Base-by-base conservation (phyloP, 53 echinoderm and acorn worm species). In the Patiria pectinifera region DNA sequence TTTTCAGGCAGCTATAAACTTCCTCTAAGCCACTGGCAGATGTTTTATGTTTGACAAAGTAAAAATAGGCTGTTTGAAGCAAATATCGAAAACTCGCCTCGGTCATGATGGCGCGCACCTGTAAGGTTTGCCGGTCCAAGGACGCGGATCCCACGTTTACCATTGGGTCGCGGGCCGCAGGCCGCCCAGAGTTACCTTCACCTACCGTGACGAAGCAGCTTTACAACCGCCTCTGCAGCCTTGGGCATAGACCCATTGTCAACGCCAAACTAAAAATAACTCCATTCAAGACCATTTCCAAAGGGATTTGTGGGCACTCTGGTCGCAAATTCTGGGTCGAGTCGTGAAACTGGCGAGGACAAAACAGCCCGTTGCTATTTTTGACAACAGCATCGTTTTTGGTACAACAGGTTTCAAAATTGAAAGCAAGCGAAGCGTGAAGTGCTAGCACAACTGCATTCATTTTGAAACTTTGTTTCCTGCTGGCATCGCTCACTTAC, bases 351-450 rank as follows among this genome's bases (percentile, higher is more conserved):
- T 15, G 45, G 5, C 80, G 24, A 22, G 80, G 45, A 79, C 10
- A 35, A 74, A 79, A 45, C 80, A 45, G 13, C 80, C 80, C 12
- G 16, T 44, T 79, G 80, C 80, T 79, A 79, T 79, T 79, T 79
- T 79, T 47, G 48, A 79, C 80, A n/a, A 43, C 76, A 24, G 18
- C 15, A 24, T 74, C 24, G 19, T 74, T n/a, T 23, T n/a, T 23
- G 23, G 4, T 74, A 2, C 74, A 74, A 24, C 74, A 24, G 24
- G 74, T 24, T 23, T n/a, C 18, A 21, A 74, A 74, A 5, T 24
- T n/a, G 19, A 74, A 9, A 10, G 24, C 22, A 24, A 74, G 10
- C 24, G 18, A 24, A 74, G 22, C 24, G 74, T 10, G 74, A 22
- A 23, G 24, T 10, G 74, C 74, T 9, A 9, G 22, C 19, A 74